Base-by-base conservation (phyloP, 2,113 vertebrate species). In the Pseudonaja textilis region DNA sequence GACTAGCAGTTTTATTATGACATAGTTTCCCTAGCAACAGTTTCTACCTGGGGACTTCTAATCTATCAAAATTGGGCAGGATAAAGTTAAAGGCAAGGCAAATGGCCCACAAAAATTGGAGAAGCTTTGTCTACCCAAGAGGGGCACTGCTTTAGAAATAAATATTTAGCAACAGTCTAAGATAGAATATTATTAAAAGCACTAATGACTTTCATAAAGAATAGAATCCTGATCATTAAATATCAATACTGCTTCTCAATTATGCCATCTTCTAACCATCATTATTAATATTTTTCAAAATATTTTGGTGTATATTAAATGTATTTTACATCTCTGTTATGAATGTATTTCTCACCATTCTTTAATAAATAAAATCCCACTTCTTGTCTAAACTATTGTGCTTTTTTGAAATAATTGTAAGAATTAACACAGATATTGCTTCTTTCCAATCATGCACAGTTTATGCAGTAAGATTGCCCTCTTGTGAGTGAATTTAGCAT, bases 401-500 rank as follows among this genome's bases (percentile, higher is more conserved):
- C 23, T 55, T 34, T 55, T 18, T 7, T 47, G 1, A 26, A 50
- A 18, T 69, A 90, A 25, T 50, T 87, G 25, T 6, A 59, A 45
- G 50, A 50, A 23, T 34, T 20, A 61, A 87, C 25, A 55, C 47
- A 8, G 2, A 11, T 20, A 22, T 0, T 25, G 3, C 47, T 91
- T 1, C 20, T 90, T 47, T 20, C 1, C 0, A 22, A 1, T 22
- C 5, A 42, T 56, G 25, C 29, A 1, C 55, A 10, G 7, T 88
- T 50, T 12, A 3, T 42, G 88, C 0, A 14, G 26, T 93, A 34
- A 92, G 91, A 92, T 57, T 93, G 90, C 96, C 96, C 96, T 95
- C 97, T 94, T 93, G 96, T 96, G 97, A 87, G 34, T 57, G 85
- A 29, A 93, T 25, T 11, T 64, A 87, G 95, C 93, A 95, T 18